Percentiles rank a stretch among this genome's conserved stretches.
phyloP scores from a whole-genome alignment of 2,888 invertebrate genomes.

The Eupithecia dodoneata region DNA sequence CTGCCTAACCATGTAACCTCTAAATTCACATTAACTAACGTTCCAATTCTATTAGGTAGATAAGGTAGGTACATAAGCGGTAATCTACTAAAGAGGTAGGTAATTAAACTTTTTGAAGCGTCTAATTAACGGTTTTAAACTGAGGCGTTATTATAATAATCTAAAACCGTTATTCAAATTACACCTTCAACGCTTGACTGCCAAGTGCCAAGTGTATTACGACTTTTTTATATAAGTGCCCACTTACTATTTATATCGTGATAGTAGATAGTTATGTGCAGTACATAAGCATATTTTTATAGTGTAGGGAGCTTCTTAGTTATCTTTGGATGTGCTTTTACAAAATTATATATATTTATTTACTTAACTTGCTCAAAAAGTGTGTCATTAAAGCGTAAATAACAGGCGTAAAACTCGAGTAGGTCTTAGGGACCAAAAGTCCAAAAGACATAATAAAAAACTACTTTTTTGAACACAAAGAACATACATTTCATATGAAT shows the following conservation, averaged over 20 bases:
- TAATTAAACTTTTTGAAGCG: slow-evolving; percentile 27
- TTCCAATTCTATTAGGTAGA: not conserved
- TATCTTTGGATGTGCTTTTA: not conserved
- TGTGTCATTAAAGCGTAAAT: too few relatives aligned
- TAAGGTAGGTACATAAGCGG: not conserved
- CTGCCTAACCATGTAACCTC: too few relatives aligned
- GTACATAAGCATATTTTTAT: not conserved
- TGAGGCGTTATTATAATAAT: slow-evolving; percentile 37
- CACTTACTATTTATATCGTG: not conserved
- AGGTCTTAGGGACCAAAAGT: too few relatives aligned
- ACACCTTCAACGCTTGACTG: slow-evolving; percentile 30
- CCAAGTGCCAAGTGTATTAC: slow-evolving; percentile 1
- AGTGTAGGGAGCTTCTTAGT: not conserved
- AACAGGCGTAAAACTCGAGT: too few relatives aligned
- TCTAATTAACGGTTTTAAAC: slow-evolving; percentile 42
- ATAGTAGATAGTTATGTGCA: not conserved
- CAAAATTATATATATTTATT: too few relatives aligned
- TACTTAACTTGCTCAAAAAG: too few relatives aligned
- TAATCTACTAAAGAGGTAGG: not conserved
- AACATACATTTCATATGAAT: too few relatives aligned
- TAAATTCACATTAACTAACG: too few relatives aligned
- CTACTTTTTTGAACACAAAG: too few relatives aligned
- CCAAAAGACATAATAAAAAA: too few relatives aligned
- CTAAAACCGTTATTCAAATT: slow-evolving; percentile 42
- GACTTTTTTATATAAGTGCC: slow-evolving; percentile 6